phyloP scores from a whole-genome alignment of 1,140 invertebrate genomes.

The Periplaneta americana region DNA sequence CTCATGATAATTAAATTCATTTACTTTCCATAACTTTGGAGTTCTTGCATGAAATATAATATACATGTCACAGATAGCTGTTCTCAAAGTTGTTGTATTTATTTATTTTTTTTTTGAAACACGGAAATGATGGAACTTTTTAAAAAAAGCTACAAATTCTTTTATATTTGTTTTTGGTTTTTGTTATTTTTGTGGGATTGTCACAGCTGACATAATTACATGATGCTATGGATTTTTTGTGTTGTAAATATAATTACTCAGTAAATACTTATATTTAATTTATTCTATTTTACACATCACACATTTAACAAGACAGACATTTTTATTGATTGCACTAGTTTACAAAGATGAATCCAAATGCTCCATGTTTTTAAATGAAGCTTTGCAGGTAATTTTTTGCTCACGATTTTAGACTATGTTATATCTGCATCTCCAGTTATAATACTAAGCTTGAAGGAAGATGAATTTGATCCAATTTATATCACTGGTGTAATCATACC shows the following conservation, averaged over 20 bases:
- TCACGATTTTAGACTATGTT: neutral
- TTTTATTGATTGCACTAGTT: conserved; percentile 16
- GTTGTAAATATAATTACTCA: conserved; percentile 12
- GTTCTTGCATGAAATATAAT: neutral
- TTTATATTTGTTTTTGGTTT: conserved; percentile 4
- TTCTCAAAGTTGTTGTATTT: neutral
- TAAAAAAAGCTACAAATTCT: neutral
- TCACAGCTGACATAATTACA: conserved; percentile 12
- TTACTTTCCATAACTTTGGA: neutral
- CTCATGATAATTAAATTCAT: neutral
- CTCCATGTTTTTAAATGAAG: neutral
- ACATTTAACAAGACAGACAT: conserved; percentile 13
- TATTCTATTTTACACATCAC: conserved; percentile 8
- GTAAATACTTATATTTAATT: neutral
- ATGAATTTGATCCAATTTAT: neutral
- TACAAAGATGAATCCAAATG: neutral
- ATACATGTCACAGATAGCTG: neutral
- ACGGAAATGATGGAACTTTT: conserved; percentile 4
- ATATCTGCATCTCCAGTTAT: neutral
- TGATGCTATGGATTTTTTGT: conserved; percentile 11
- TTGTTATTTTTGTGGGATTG: conserved; percentile 12
- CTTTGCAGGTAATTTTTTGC: neutral
- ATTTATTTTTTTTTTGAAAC: too few species aligned
- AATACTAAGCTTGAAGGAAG: neutral
- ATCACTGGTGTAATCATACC: neutral